Evolutionary conservation across 1,140 invertebrate genomes (phyloP).

Genomic region (Argopecten irradians): DNA sequence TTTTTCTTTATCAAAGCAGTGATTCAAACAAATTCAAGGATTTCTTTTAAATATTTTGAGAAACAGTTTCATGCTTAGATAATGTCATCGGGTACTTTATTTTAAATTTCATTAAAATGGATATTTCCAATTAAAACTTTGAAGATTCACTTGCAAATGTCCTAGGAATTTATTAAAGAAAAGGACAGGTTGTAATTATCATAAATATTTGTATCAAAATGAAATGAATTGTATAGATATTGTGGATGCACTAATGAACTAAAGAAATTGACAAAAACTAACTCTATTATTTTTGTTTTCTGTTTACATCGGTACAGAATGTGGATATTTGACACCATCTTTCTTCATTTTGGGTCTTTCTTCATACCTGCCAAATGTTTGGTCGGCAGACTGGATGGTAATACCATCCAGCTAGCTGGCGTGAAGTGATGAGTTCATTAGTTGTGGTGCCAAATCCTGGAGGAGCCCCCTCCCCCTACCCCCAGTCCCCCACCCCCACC

Average conservation of each 20-base stretch:
- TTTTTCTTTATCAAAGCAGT: too few species aligned
- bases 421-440: slow-evolving; percentile 22
- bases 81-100: background rate
- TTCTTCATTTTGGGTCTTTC: slow-evolving; percentile 9
- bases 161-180: too few species aligned
- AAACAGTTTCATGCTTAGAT: too few species aligned
- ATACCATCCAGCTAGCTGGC: background rate
- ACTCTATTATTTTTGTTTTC: slow-evolving; percentile 10
- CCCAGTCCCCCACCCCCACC: too few species aligned
- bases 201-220: background rate
- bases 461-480: too few species aligned
- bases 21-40: background rate
- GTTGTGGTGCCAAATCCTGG: background rate
- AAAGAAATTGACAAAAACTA: background rate
- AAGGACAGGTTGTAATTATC: background rate
- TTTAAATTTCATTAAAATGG: too few species aligned
- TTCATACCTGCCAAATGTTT: slow-evolving; percentile 21
- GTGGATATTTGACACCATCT: slow-evolving; percentile 21
- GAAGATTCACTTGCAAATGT: too few species aligned
- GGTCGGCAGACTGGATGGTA: background rate
- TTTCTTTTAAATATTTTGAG: background rate
- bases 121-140: too few species aligned
- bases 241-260: background rate
- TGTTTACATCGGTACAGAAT: background rate
- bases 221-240: background rate